These are phyloP conservation scores for Autographa gamma DNA, from an alignment of 2,888 invertebrate genomes.

Conservation along the genomic window DNA sequence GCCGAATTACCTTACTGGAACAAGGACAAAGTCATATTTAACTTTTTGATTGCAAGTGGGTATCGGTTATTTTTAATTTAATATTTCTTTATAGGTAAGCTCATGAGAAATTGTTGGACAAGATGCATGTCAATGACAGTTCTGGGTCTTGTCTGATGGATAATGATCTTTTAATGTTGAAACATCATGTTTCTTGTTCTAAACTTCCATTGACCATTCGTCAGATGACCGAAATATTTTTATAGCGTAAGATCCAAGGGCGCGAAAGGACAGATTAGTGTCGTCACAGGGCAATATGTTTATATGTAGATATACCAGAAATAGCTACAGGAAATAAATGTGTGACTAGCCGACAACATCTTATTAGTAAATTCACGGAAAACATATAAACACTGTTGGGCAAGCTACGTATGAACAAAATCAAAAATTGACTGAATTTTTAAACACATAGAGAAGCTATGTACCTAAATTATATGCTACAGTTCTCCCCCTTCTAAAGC, in stretches of 20 bases:
- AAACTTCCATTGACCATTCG: neutral
- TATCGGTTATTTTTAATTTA: neutral
- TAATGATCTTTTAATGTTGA: too few relatives aligned
- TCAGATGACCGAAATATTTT: constrained; percentile 16
- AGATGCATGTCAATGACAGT: too few relatives aligned
- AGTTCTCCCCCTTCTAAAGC: too few relatives aligned
- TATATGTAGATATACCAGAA: constrained; percentile 18
- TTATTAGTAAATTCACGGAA: constrained; percentile 14
- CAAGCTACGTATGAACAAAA: neutral
- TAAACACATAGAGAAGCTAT: too few relatives aligned
- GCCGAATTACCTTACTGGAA: constrained; percentile 39
- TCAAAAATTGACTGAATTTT: too few relatives aligned
- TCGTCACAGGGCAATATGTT: constrained; percentile 19
- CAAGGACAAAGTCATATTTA: constrained; percentile 44
- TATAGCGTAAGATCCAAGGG: constrained; percentile 30
- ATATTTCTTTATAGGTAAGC: too few relatives aligned
- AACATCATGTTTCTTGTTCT: neutral
- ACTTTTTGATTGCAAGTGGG: constrained; percentile 23
- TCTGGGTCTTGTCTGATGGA: too few relatives aligned
- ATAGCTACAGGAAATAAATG: constrained; percentile 46
- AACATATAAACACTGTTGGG: neutral
- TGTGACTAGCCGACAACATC: constrained; percentile 20
- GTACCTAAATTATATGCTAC: too few relatives aligned
- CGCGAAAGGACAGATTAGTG: constrained; percentile 14
- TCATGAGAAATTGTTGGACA: too few relatives aligned